Percentiles rank a stretch among this genome's conserved stretches.
These are phyloP conservation scores for Onychostruthus taczanowskii DNA, from an alignment of 2,113 vertebrate genomes.

Conservation along the genomic window DNA sequence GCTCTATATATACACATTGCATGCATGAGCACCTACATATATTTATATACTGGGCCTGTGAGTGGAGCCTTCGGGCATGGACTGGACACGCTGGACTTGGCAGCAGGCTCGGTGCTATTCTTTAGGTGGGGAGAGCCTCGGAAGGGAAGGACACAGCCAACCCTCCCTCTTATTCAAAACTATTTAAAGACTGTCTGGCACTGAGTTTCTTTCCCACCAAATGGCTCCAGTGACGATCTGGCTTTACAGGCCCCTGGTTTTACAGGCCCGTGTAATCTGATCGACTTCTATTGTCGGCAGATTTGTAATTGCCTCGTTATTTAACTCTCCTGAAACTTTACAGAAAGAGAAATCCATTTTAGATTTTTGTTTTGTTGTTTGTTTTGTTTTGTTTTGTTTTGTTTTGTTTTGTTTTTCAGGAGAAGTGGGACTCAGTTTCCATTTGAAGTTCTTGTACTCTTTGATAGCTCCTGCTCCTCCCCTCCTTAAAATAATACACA, in stretches of 20 bases:
- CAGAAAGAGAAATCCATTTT: background rate
- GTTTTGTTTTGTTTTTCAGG: background rate
- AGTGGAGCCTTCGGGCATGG: background rate
- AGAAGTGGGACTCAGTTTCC: background rate
- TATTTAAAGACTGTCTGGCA: conserved; percentile 45
- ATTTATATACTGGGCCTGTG: background rate
- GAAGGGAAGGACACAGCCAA: conserved; percentile 57
- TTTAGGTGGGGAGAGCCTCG: conserved; percentile 41
- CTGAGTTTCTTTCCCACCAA: conserved; percentile 59
- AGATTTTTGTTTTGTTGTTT: background rate
- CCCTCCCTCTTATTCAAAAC: conserved; percentile 47
- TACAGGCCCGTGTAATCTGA: conserved; percentile 53
- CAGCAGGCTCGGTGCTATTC: background rate
- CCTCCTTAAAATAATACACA: background rate
- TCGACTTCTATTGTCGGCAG: conserved; percentile 48
- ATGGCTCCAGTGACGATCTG: conserved; percentile 15
- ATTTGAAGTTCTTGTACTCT: background rate
- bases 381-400: no score
- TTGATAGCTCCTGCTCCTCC: background rate
- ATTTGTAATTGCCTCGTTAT: conserved; percentile 22
- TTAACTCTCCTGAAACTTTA: background rate
- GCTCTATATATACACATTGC: background rate
- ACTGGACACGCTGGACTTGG: background rate
- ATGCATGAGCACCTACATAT: background rate
- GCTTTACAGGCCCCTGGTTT: conserved; percentile 17